A percentile compares a stretch with the other conserved stretches of the same genome.
These are phyloP conservation scores for Montifringilla adamsi DNA, from an alignment of 2,113 vertebrate species.

Conservation along the genomic window DNA sequence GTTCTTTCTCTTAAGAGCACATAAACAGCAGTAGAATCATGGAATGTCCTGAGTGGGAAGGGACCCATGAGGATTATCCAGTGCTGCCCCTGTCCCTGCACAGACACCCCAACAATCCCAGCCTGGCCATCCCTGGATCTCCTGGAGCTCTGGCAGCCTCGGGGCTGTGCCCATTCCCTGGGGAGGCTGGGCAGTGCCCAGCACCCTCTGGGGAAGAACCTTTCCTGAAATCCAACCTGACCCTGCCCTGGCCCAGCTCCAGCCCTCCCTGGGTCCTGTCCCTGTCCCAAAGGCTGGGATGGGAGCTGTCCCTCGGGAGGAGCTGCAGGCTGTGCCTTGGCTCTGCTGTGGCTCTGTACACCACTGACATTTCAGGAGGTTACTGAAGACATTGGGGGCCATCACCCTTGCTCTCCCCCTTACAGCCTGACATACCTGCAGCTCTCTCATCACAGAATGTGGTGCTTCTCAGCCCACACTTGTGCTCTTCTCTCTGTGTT, in stretches of 20 bases:
- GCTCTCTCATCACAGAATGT: neutral
- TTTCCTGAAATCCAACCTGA: fast-evolving
- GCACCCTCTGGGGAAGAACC: neutral
- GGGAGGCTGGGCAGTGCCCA: neutral
- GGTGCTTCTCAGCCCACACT: neutral
- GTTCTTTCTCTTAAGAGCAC: neutral
- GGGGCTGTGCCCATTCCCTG: neutral
- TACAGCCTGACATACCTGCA: neutral
- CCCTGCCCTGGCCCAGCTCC: neutral
- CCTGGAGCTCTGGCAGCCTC: neutral
- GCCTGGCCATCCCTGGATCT: neutral
- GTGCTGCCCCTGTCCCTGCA: fast-evolving
- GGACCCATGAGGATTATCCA: fast-evolving
- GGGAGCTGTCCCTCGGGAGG: neutral
- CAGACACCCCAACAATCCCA: neutral
- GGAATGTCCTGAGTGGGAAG: neutral
- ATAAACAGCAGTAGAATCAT: neutral
- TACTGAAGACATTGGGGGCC: neutral
- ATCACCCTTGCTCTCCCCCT: neutral
- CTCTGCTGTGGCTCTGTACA: neutral
- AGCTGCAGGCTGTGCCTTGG: neutral
- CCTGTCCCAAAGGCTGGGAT: neutral
- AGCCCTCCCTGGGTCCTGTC: neutral
- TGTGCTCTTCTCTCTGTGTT: neutral
- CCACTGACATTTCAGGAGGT: neutral